Evolutionary conservation across 2,113 vertebrate genomes (phyloP).

Genomic region (Furnarius figulus): DNA sequence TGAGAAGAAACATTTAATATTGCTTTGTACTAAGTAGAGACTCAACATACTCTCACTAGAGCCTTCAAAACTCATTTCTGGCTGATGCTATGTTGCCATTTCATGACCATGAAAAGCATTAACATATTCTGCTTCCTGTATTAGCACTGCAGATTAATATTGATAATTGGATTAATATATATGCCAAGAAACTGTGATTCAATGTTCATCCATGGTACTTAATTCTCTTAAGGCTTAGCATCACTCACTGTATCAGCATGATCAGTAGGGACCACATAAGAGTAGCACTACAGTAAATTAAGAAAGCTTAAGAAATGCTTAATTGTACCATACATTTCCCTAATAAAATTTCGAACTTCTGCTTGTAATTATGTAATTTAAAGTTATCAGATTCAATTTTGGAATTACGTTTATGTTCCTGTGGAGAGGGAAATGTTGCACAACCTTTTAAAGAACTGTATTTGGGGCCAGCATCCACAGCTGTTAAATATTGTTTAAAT

Average conservation of each 20-base stretch:
- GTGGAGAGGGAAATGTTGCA: neutral
- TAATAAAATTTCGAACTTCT: neutral
- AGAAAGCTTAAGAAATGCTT: neutral
- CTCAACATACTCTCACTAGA: neutral
- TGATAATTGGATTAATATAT: neutral
- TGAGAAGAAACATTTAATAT: neutral
- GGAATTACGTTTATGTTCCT: neutral
- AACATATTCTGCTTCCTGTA: neutral
- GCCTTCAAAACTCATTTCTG: neutral
- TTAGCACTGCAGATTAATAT: neutral
- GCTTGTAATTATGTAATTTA: neutral
- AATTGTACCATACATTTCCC: neutral
- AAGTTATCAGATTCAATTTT: neutral
- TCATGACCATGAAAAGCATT: neutral
- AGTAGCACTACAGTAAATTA: neutral
- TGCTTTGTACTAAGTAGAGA: neutral
- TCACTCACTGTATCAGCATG: neutral
- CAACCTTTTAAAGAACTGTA: neutral
- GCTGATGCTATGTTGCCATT: neutral
- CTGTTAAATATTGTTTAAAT: conserved; percentile 10
- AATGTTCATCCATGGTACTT: neutral
- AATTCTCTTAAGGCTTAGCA: neutral
- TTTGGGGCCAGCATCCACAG: neutral
- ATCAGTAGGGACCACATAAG: neutral
- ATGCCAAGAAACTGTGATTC: neutral